Evolutionary conservation across 1,140 invertebrate species (phyloP).

Genomic region (Pantala flavescens): DNA sequence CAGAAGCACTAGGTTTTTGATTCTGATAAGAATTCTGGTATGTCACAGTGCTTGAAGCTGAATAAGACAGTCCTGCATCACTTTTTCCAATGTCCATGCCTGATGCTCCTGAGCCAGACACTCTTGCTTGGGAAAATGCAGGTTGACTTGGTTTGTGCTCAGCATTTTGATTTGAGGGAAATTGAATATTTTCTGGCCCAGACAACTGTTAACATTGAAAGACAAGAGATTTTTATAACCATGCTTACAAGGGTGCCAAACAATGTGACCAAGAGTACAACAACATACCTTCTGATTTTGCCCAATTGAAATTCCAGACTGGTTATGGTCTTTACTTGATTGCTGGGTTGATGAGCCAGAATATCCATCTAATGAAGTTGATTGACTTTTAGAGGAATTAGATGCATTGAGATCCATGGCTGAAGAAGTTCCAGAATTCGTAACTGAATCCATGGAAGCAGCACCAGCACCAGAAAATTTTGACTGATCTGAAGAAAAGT

Average conservation of each 20-base stretch:
- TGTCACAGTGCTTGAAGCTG: slow-evolving; percentile 16
- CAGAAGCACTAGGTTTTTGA: slow-evolving; percentile 18
- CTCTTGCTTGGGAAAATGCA: slow-evolving; percentile 15
- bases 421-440: slow-evolving; percentile 8
- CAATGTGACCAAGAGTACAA: background rate
- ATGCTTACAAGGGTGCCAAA: background rate
- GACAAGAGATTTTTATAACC: background rate
- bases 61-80: slow-evolving; percentile 21
- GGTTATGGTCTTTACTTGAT: slow-evolving; percentile 13
- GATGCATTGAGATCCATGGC: slow-evolving; percentile 1
- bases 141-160: slow-evolving; percentile 21
- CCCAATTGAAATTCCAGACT: slow-evolving; percentile 7
- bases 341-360: background rate
- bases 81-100: slow-evolving; percentile 20
- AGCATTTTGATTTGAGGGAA: slow-evolving; percentile 13
- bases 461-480: slow-evolving; percentile 12
- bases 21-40: slow-evolving; percentile 19
- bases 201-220: slow-evolving; percentile 4
- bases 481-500: slow-evolving; percentile 19
- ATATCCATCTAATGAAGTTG: background rate
- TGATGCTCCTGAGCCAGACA: slow-evolving; percentile 15
- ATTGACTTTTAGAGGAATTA: slow-evolving; percentile 7
- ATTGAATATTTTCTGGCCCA: slow-evolving; percentile 13
- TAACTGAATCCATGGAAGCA: slow-evolving; percentile 1
- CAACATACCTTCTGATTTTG: slow-evolving; percentile 12